Evolutionary conservation across 1,140 invertebrate species (phyloP), one percentile per base, ranked within the genome.

Genomic region (Pseudomyrmex pallidus): DNA sequence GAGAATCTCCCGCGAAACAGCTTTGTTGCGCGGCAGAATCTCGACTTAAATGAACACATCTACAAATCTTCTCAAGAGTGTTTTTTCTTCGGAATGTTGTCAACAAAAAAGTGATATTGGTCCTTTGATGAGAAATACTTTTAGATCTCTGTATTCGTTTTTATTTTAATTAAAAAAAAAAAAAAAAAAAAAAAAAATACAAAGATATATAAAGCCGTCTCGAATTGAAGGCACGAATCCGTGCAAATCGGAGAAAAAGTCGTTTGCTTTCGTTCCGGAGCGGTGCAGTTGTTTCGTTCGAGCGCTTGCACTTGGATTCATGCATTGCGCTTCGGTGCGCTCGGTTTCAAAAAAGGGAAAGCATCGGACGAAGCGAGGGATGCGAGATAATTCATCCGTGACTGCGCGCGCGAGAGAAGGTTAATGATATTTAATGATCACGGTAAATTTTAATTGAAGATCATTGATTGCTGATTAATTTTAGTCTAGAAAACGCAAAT

Each of bases 291-390:
- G 62, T 77, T 77, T 66, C 74, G 44, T 78, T 68, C 35, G 52
- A 59, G 52, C 44, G 54, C 54, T 68, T 50, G 52, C 74, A 67
- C 44, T 80, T 70, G 66, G 70, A 72, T 80, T 80, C 56, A 72
- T 50, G 54, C 66, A 61, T 35, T 70, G 22, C 76, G 44, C 66
- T 59, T 70, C 76, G 54, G n/a, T 72, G 76, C 54, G 50, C 12
- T 59, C 12, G n/a, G 66, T 17, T 59, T 72, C 15, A 44, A 80
- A 80, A 80, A 70, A 80, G 76, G 66, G 54, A 72, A 80, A 78
- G 64, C 74, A 46, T 67, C 35, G 44, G 44, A 46, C 20, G 64
- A 68, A 56, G 5, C 35, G 63, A 48, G 20, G 0, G 52, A 25
- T n/a, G 13, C 62, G 17, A 35, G 44, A n/a, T 59, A 70, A 59